A percentile compares a stretch with the other conserved stretches of the same genome.
phyloP scores from a whole-genome alignment of 2,888 invertebrate genomes.

The Polyommatus iphigenia region DNA sequence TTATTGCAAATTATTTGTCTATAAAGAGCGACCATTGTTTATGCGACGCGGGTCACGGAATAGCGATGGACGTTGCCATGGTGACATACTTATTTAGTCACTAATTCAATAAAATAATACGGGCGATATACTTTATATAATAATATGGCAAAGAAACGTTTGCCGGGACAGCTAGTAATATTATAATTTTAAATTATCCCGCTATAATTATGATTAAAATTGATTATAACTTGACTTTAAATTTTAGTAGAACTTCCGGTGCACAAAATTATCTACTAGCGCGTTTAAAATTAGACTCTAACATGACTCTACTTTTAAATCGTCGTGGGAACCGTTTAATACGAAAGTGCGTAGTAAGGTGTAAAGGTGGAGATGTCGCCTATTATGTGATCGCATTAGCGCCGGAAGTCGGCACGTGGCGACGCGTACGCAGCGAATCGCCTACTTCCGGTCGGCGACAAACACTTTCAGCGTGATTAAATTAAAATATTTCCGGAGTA shows the following conservation, averaged over 20 bases:
- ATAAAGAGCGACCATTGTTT: no score
- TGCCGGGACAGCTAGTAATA: no score
- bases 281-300: not conserved
- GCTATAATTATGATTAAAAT: no score
- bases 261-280: not conserved
- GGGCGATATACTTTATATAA: no score
- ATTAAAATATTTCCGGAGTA: conserved; percentile 27
- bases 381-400: conserved; percentile 76
- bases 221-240: not conserved
- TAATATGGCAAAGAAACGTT: no score
- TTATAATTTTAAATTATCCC: no score
- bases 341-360: conserved; percentile 46
- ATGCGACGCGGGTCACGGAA: no score
- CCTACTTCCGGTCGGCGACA: conserved; percentile 61
- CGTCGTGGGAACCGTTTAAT: conserved; percentile 36
- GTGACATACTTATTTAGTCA: no score
- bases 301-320: not conserved
- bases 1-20: no score
- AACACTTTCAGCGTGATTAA: conserved; percentile 29
- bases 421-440: conserved; percentile 70
- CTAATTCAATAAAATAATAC: no score
- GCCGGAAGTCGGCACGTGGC: conserved; percentile 72
- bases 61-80: no score
- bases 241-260: not conserved
- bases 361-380: conserved; percentile 73